phyloP scores from a whole-genome alignment of 2,888 invertebrate genomes.

The Chesias legatella region DNA sequence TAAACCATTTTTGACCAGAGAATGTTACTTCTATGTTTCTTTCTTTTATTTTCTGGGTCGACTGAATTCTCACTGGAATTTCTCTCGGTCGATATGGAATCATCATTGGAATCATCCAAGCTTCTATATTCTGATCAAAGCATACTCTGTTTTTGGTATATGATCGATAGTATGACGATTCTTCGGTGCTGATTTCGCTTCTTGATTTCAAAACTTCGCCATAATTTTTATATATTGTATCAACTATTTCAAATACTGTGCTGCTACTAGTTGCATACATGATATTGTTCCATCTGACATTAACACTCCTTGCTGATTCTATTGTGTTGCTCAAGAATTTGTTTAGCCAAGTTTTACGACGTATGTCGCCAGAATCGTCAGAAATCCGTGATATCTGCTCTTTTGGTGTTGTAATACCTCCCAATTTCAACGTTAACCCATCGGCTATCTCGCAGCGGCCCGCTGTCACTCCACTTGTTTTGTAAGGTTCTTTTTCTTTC shows the following conservation, averaged over 20 bases:
- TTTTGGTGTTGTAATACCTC: conserved; percentile 26
- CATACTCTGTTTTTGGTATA: conserved; percentile 41
- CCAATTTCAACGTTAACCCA: conserved; percentile 50
- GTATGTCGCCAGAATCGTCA: conserved; percentile 39
- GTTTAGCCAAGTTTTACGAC: conserved; percentile 50
- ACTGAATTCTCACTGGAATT: conserved; percentile 21
- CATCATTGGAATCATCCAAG: conserved; percentile 63
- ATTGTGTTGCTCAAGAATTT: conserved; percentile 45
- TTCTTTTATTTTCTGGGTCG: conserved; percentile 15
- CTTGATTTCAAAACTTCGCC: conserved; percentile 45
- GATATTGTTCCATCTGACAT: conserved; percentile 62
- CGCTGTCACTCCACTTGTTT: conserved; percentile 52
- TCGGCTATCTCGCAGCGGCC: conserved; percentile 61
- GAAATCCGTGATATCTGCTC: conserved; percentile 18
- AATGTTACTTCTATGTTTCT: conserved; percentile 41
- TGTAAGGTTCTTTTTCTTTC: conserved; percentile 36
- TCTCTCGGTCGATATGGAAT: conserved; percentile 34
- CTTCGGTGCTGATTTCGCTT: conserved; percentile 47
- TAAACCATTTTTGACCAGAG: conserved; percentile 52
- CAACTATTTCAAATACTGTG: conserved; percentile 56
- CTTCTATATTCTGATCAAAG: conserved; percentile 55
- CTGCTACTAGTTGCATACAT: conserved; percentile 57
- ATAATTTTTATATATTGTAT: conserved; percentile 52
- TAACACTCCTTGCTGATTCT: conserved; percentile 53
- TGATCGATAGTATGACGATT: conserved; percentile 40